A percentile compares a stretch with the other conserved stretches of the same genome.
phyloP scores from a whole-genome alignment of 2,888 invertebrate genomes.

The Cerastoderma edule region DNA sequence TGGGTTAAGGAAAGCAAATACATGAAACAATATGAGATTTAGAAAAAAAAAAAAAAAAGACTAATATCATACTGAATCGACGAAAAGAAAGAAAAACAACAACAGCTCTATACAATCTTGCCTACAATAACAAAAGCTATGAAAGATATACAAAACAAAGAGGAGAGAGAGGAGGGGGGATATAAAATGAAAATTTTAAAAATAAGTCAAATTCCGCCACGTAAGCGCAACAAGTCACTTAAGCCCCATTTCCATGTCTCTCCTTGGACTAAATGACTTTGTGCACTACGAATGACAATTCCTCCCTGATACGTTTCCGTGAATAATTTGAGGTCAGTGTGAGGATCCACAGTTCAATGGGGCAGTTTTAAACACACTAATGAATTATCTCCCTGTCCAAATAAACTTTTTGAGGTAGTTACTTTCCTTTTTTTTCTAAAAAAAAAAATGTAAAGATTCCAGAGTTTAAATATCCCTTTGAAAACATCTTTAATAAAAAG shows the following conservation, averaged over 20 bases:
- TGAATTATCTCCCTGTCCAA: conserved; percentile 36
- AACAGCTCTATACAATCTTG: too few species aligned
- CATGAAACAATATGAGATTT: too few species aligned
- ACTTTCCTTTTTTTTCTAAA: conserved; percentile 38
- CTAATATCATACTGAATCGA: not conserved
- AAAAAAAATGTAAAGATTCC: conserved; percentile 39
- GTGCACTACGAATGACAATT: conserved; percentile 8
- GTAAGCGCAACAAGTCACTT: too few species aligned
- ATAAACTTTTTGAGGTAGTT: conserved; percentile 40
- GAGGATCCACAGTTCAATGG: conserved; percentile 7
- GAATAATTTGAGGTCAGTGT: conserved; percentile 31
- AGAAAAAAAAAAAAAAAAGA: too few species aligned
- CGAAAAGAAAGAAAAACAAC: not conserved
- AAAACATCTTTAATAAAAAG: conserved; percentile 15
- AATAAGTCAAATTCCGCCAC: conserved; percentile 20
- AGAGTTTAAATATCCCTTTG: conserved; percentile 39
- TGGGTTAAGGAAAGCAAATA: too few species aligned
- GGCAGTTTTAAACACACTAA: conserved; percentile 17
- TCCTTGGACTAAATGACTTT: too few species aligned
- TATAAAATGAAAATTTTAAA: conserved; percentile 15
- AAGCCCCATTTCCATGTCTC: too few species aligned
- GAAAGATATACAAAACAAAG: conserved; percentile 10
- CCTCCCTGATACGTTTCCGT: conserved; percentile 25
- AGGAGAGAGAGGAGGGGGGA: too few species aligned
- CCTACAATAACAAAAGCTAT: conserved; percentile 1